A percentile compares a stretch with the other conserved stretches of the same genome.
These are phyloP conservation scores for Tipula helvola DNA, from an alignment of 2,888 invertebrate species.

Conservation along the genomic window DNA sequence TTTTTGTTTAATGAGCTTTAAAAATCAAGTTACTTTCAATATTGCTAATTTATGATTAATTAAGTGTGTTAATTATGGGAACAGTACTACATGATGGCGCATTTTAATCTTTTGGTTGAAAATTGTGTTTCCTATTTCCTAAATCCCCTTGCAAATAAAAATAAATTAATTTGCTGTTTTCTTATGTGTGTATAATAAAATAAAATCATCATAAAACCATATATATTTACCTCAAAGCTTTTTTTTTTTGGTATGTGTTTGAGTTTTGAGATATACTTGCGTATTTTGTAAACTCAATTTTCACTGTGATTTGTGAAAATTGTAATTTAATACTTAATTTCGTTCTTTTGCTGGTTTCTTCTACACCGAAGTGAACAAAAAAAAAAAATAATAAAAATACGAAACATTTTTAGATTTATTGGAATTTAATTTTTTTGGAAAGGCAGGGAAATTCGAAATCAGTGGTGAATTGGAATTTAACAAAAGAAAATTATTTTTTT, in stretches of 20 bases:
- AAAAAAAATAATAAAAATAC: not conserved
- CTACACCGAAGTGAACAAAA: not conserved
- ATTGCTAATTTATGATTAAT: not conserved
- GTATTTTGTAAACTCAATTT: not conserved
- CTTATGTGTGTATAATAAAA: not conserved
- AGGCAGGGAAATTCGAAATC: not conserved
- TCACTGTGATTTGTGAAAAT: not conserved
- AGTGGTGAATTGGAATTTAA: not conserved
- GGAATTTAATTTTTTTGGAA: not conserved
- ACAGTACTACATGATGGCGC: not conserved
- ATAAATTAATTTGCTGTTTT: not conserved
- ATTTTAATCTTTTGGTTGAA: not conserved
- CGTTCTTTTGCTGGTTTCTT: not conserved
- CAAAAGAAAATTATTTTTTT: not conserved
- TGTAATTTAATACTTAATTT: not conserved
- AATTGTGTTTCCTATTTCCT: not conserved
- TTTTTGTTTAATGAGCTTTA: not conserved
- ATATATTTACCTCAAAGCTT: not conserved
- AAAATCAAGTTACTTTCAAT: not conserved
- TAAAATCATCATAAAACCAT: not conserved
- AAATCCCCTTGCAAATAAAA: not conserved
- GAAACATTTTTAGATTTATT: not conserved
- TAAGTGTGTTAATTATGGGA: not conserved
- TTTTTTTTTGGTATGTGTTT: not conserved
- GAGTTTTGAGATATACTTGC: not conserved